Base-by-base conservation (phyloP, 2,888 invertebrate genomes). In the Mylabris sibirica region DNA sequence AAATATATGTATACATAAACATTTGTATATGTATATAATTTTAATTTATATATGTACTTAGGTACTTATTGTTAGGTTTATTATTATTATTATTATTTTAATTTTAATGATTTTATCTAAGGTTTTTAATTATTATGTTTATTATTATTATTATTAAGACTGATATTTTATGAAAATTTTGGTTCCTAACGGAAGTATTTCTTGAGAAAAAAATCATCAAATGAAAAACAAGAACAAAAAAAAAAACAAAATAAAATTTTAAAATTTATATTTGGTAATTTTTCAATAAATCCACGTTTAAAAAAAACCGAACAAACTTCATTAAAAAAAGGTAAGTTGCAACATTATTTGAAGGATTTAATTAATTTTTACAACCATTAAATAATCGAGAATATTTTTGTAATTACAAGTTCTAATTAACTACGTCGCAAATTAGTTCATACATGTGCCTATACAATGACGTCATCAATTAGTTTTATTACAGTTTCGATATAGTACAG, bases 171-270 rank as follows among this genome's bases (percentile, higher is more conserved):
- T 81, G 80, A 82, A 81, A 84, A 83, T 84, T 84, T 84, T 83
- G 84, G 84, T 85, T 84, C 84, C 84, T 84, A 84, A 78, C 77
- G 83, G 81, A 81, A 84, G 83, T 84, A 84, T 84, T 84, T 84
- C 80, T 79, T 75, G 77, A 77, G 73, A 77, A 78, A 79, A 65
- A 70, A 68, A 70, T 65, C 63, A 49, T 5, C 17, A 49, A 49
- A 20, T 49, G 17, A 20, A 49, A 20, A 49, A 49, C 5, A 44
- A 44, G 14, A 17, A 44, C 5, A 5, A n/a, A 77, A 78, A 74
- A 73, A 75, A 76, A 73, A 75, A 70, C 68, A 69, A 69, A 68
- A 63, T 68, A 59, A 44, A 44, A 44, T 44, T 44, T 14, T 3
- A 44, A 44, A 44, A 44, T 44, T 17, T 44, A 2, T 17, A n/a